Base-by-base conservation (phyloP, 2,797 vertebrate genomes). In the Etheostoma perlongum region DNA sequence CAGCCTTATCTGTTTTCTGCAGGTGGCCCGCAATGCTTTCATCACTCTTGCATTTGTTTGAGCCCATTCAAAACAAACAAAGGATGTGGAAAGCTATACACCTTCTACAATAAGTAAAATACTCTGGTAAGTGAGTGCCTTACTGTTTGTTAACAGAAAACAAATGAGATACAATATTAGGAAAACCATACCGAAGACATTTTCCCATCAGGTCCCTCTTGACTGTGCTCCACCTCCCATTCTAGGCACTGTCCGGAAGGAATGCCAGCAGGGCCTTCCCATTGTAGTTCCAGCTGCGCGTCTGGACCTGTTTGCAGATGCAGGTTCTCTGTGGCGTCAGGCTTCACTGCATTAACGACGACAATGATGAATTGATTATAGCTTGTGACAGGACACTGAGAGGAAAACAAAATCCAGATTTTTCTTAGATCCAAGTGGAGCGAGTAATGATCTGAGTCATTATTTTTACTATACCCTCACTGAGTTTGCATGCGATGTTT, bases 241-340 rank as follows among this genome's bases (percentile, higher is more conserved):
- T 93, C 89, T 2, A 96, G 75, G 64, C 95, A 96, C 4, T 90
- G 82, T 4, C 10, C 62, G 13, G 91, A 89, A 62, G 94, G 40
- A 1, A 4, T 82, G n/a, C 89, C 91, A 6, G 1, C 55, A 8
- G 92, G 90, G 54, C 53, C 9, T 0, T 67, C 83, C 95, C 95
- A 96, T 1, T 18, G 8, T 1, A 94, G 33, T 14, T 80, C 44
- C 40, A 94, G 46, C 54, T 74, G 46, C 3, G 1, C 23, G 48
- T 84, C 79, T n/a, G 73, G 49, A 40, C 55, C 62, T 2, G 69
- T 23, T 19, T 79, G 63, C 13, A 95, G 40, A 60, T 69, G 1
- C 10, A 90, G 19, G 14, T 60, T 75, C 14, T 81, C 72, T 23
- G 90, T 51, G 1, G 63, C 62, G 5, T 63, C 84, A 71, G 93